phyloP scores from a whole-genome alignment of 92 coral and sea anemone genomes.

The Hydrozoanthus gracilis region DNA sequence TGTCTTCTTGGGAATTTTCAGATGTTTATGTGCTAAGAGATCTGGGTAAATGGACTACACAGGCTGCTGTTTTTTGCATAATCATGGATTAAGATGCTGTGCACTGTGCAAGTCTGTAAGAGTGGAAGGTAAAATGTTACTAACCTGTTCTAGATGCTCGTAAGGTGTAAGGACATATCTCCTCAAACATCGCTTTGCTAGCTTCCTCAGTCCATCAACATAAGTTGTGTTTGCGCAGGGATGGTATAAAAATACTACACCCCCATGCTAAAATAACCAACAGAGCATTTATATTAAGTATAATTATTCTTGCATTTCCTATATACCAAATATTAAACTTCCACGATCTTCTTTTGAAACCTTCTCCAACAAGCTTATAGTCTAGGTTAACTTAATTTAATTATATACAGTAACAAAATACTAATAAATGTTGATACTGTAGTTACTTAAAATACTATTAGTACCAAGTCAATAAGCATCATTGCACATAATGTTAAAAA shows the following conservation, averaged over 20 bases:
- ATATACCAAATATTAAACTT: neutral
- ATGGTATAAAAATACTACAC: constrained; percentile 91
- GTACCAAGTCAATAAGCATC: neutral
- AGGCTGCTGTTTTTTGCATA: too few species aligned
- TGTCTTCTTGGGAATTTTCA: too few species aligned
- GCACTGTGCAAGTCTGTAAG: too few species aligned
- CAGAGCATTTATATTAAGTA: neutral
- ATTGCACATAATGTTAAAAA: too few species aligned
- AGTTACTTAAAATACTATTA: neutral
- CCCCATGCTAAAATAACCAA: constrained; percentile 82
- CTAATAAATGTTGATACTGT: neutral
- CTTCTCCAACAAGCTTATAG: too few species aligned
- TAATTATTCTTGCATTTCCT: neutral
- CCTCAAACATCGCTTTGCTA: constrained; percentile 86
- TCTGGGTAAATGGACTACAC: too few species aligned
- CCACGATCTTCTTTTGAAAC: too few species aligned
- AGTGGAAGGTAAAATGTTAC: neutral
- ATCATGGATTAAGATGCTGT: too few species aligned
- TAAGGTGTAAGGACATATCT: constrained; percentile 93
- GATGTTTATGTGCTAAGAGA: too few species aligned
- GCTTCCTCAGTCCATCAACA: constrained; percentile 62
- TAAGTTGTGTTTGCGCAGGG: constrained; percentile 81
- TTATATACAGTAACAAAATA: too few species aligned
- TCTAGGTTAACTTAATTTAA: too few species aligned
- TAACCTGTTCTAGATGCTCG: constrained; percentile 88